Evolutionary conservation across 2,797 vertebrate species (phyloP), one percentile per base, ranked within the genome.

Genomic region (Paramormyrops hopkinsi): DNA sequence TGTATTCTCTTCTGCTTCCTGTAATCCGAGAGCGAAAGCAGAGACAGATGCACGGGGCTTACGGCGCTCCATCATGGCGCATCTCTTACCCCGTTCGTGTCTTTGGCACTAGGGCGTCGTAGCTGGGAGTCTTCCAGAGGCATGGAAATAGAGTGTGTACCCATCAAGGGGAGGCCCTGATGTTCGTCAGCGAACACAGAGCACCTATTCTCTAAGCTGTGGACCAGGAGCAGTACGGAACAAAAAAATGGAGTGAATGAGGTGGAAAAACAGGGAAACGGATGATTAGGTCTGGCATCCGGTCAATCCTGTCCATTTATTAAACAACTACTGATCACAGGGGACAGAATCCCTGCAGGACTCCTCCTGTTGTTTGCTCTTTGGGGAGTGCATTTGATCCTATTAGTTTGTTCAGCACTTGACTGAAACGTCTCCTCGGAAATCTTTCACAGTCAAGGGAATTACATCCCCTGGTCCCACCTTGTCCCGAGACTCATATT

Each of bases 381-480:
- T 88, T 48, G 56, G 85, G 17, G 85, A 86, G 25, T 59, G 37
- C n/a, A 65, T 22, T 46, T 48, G 56, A 87, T 76, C 59, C 46
- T 76, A 65, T 88, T 76, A 79, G 69, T 53, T 79, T 33, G 29
- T 50, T 76, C 44, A n/a, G 69, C 19, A 46, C 59, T 88, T 73
- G 37, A 33, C 46, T 69, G 59, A 69, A 69, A 41, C 33, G 73
- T 54, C 22, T 56, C 33, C 19, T 51, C 14, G 11, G 48, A 88
- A 44, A 82, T 50, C 86, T 33, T 65, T 65, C 51, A 65, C 86
- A 87, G 50, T 88, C 62, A 88, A 73, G 62, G 62, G 62, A 69
- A 88, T 88, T 51, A 88, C 87, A 88, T 88, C 62, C 62, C 4
- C 46, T 54, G 85, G 12, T 56, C 51, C 85, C 85, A 50, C 46